phyloP scores from a whole-genome alignment of 2,888 invertebrate genomes.

The Ceramica pisi region DNA sequence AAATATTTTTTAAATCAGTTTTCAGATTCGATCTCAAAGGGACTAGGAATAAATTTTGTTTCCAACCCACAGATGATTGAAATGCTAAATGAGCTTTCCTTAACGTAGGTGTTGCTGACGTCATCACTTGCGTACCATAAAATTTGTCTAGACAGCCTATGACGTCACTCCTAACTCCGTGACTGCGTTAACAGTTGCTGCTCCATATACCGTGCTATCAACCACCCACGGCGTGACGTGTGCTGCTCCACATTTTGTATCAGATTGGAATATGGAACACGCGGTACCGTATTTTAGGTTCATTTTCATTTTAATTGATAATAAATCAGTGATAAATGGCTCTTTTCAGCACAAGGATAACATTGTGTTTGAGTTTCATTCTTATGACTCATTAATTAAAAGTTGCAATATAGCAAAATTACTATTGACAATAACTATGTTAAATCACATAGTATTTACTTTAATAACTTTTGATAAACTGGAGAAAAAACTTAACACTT shows the following conservation, averaged over 20 bases:
- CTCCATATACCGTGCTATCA: conserved; percentile 54
- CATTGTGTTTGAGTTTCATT: conserved; percentile 10
- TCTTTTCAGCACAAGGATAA: conserved; percentile 37
- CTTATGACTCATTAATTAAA: background rate
- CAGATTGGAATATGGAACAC: conserved; percentile 33
- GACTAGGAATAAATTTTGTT: conserved; percentile 5
- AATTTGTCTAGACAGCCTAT: conserved; percentile 81
- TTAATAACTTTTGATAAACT: background rate
- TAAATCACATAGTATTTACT: too few relatives aligned
- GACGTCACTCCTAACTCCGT: conserved; percentile 64
- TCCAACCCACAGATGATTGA: conserved; percentile 30
- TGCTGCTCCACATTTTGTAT: conserved; percentile 30
- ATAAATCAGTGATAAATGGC: conserved; percentile 12
- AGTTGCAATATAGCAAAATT: background rate
- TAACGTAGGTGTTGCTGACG: conserved; percentile 73
- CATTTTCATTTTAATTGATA: conserved; percentile 34
- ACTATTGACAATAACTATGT: background rate
- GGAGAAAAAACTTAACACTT: background rate
- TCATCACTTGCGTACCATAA: conserved; percentile 69
- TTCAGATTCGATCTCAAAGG: conserved; percentile 8
- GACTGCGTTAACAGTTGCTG: conserved; percentile 56
- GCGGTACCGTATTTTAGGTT: conserved; percentile 20
- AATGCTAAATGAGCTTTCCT: conserved; percentile 28
- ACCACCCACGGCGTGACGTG: conserved; percentile 38
- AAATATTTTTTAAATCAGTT: background rate